Percentiles rank a stretch among this genome's conserved stretches.
Evolutionary conservation across 2,888 invertebrate genomes (phyloP).

Genomic region (Venusia cambrica): DNA sequence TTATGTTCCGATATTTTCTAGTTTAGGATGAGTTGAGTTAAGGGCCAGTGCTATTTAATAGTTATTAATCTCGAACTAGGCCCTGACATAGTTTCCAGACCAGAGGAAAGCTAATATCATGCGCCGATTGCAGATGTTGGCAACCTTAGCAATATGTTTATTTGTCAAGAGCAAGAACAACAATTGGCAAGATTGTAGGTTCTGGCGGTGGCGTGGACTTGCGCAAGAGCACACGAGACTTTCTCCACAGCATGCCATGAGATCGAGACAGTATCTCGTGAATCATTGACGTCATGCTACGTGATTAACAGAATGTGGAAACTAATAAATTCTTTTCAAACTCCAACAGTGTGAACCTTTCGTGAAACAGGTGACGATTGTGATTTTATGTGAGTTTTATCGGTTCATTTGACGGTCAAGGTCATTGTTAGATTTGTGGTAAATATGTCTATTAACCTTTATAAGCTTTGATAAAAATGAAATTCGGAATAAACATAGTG

Average conservation of each 20-base stretch:
- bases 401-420: background rate
- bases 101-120: constrained; percentile 4
- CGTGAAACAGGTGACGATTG: too few relatives aligned
- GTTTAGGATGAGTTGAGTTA: too few relatives aligned
- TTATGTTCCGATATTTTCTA: too few relatives aligned
- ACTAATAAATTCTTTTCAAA: too few relatives aligned
- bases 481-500: constrained; percentile 7
- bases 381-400: too few relatives aligned
- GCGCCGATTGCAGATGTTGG: constrained; percentile 4
- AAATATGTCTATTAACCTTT: constrained; percentile 4
- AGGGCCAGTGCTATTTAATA: too few relatives aligned
- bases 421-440: background rate
- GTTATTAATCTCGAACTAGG: too few relatives aligned
- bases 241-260: constrained; percentile 11
- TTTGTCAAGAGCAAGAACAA: constrained; percentile 12
- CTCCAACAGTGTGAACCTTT: too few relatives aligned
- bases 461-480: constrained; percentile 16
- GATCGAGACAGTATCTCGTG: constrained; percentile 12
- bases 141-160: constrained; percentile 10
- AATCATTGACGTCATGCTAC: constrained; percentile 12
- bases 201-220: constrained; percentile 9
- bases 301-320: constrained; percentile 1
- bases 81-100: too few relatives aligned
- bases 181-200: constrained; percentile 8
- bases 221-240: constrained; percentile 12